phyloP scores from a whole-genome alignment of 1,140 invertebrate species.

The Nasonia longicornis region DNA sequence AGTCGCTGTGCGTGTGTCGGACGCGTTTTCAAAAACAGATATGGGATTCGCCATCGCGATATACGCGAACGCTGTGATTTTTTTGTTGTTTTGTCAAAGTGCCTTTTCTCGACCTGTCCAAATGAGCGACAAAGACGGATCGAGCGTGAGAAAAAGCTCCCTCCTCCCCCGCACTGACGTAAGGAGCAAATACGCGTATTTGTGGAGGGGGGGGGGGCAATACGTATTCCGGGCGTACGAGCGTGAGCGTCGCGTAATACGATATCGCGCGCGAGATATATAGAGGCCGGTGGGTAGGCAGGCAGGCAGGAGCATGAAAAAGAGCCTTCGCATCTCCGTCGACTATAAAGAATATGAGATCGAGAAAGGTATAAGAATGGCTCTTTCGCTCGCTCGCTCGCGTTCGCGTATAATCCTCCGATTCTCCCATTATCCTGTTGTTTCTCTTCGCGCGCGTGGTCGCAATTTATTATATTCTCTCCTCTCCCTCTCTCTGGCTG shows the following conservation, averaged over 20 bases:
- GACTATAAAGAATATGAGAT: constrained; percentile 53
- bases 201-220: neutral
- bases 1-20: neutral
- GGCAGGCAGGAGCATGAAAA: constrained; percentile 20
- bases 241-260: constrained; percentile 43
- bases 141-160: neutral
- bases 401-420: constrained; percentile 58
- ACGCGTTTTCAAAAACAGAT: neutral
- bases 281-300: constrained; percentile 19
- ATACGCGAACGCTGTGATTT: too few species aligned
- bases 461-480: constrained; percentile 62
- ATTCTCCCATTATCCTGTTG: constrained; percentile 63
- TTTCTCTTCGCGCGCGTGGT: constrained; percentile 55
- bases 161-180: neutral
- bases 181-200: constrained; percentile 32
- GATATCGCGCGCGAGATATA: constrained; percentile 37
- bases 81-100: too few species aligned
- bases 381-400: constrained; percentile 52
- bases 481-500: neutral
- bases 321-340: constrained; percentile 40
- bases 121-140: neutral
- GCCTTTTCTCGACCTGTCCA: neutral
- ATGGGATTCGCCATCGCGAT: neutral
- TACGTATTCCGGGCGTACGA: constrained; percentile 29
- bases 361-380: constrained; percentile 54